Evolutionary conservation across 2,888 invertebrate genomes (phyloP), one percentile per base, ranked within the genome.

Genomic region (Plebejus melissa): DNA sequence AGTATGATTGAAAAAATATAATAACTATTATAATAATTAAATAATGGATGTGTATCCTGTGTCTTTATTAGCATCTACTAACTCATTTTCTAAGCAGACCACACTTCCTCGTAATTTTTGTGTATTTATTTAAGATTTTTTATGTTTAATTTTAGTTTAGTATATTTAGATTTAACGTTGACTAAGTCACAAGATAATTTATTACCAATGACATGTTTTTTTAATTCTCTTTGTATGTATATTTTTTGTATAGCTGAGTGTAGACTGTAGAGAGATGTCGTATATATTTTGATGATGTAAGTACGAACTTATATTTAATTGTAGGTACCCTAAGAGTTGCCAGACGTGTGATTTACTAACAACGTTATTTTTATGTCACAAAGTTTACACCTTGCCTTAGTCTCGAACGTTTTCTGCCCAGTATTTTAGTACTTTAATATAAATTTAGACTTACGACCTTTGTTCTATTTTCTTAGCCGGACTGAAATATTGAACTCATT

Each of bases 181-280:
- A 93, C 93, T 93, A 93, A 93, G 93, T 93, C 93, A 93, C 91
- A 85, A 90, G 86, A 90, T 93, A 93, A 93, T 91, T 93, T 92
- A 93, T 93, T 93, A 92, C 93, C 93, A 93, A 93, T 93, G 93
- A 93, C 87, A 88, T 88, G 90, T 91, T 93, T 91, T 57, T 91
- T 90, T 87, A 91, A 89, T 87, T 89, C 70, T 85, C 87, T 89
- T 89, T 87, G 85, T 86, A 85, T 85, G 83, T 84, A 83, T 79
- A 77, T 78, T 77, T 87, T 89, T 90, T 89, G 87, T 89, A 88
- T 86, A 89, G 86, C 85, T 85, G 83, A 85, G 83, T 89, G 86
- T 89, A 87, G 82, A 85, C 83, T 88, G 86, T 90, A 87, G 84
- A 89, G 87, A 87, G 86, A 86, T 86, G 86, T 88, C 81, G 87